Evolutionary conservation across 2,888 invertebrate species (phyloP).

Genomic region (Orthosia incerta): DNA sequence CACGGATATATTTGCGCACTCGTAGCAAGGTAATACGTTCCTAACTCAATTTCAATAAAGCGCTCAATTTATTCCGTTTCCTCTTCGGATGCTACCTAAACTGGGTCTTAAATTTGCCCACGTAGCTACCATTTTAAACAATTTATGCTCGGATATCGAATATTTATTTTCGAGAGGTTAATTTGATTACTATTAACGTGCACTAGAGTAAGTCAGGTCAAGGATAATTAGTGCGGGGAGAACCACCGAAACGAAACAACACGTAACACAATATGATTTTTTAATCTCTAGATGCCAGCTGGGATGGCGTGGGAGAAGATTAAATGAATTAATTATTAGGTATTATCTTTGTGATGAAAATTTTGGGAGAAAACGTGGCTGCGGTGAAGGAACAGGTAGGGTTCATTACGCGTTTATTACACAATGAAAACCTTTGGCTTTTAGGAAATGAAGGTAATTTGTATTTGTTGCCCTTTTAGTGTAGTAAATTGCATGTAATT

Average conservation of each 20-base stretch:
- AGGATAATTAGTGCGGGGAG: conserved; percentile 51
- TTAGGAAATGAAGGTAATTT: conserved; percentile 34
- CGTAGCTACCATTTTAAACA: conserved; percentile 68
- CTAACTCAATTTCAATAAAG: conserved; percentile 77
- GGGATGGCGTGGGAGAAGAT: conserved; percentile 50
- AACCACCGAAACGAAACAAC: conserved; percentile 44
- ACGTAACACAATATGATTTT: conserved; percentile 61
- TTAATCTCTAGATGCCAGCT: conserved; percentile 58
- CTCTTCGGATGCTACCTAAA: conserved; percentile 63
- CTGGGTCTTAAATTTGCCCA: conserved; percentile 65
- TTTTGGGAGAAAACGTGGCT: conserved; percentile 27
- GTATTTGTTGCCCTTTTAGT: conserved; percentile 9
- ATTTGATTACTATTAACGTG: conserved; percentile 45
- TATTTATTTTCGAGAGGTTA: conserved; percentile 24
- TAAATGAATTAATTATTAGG: conserved; percentile 64
- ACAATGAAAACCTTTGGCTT: conserved; percentile 20
- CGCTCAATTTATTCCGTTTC: conserved; percentile 76
- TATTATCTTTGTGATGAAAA: conserved; percentile 58
- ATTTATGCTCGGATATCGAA: conserved; percentile 26
- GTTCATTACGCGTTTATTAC: conserved; percentile 41
- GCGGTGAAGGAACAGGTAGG: conserved; percentile 35
- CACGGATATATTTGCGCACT: conserved; percentile 59
- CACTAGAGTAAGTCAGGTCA: conserved; percentile 29
- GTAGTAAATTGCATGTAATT: conserved; percentile 14
- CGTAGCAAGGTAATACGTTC: conserved; percentile 69